These are phyloP conservation scores for Yponomeuta evonymella DNA, from an alignment of 2,888 invertebrate genomes.

Conservation along the genomic window DNA sequence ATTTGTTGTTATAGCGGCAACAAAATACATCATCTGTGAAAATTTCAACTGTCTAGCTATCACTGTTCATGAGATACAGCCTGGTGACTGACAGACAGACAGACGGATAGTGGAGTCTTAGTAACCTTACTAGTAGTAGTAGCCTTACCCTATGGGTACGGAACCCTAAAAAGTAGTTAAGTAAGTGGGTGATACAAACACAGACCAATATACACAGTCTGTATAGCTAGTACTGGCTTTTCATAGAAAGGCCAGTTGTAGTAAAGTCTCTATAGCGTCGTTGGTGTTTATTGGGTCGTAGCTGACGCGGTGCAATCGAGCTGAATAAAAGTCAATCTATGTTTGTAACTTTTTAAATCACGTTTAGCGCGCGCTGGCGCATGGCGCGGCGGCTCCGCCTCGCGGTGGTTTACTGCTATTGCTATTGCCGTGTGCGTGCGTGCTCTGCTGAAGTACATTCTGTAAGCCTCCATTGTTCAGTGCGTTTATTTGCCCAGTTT, in stretches of 20 bases:
- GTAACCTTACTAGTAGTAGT: too few species aligned
- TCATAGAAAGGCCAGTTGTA: neutral
- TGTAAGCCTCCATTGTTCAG: neutral
- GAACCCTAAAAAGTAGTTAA: neutral
- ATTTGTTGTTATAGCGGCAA: too few species aligned
- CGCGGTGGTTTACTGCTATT: neutral
- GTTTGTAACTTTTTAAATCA: constrained; percentile 5
- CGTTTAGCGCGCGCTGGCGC: neutral
- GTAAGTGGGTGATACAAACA: neutral
- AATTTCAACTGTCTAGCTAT: too few species aligned
- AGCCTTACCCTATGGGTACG: too few species aligned
- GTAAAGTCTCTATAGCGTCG: neutral
- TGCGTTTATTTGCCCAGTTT: neutral
- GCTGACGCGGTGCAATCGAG: constrained; percentile 6
- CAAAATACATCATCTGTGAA: too few species aligned
- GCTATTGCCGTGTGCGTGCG: neutral
- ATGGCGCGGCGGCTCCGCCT: neutral
- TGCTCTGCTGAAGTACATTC: neutral
- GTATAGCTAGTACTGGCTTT: neutral
- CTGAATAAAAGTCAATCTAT: constrained; percentile 13
- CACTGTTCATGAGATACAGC: too few species aligned
- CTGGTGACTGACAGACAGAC: too few species aligned
- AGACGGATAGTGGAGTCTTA: too few species aligned
- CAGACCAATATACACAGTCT: neutral
- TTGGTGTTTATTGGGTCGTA: constrained; percentile 10